Percentiles rank a stretch among this genome's conserved stretches.
phyloP scores from a whole-genome alignment of 2,888 invertebrate species.

The Phymatocera aterrima region DNA sequence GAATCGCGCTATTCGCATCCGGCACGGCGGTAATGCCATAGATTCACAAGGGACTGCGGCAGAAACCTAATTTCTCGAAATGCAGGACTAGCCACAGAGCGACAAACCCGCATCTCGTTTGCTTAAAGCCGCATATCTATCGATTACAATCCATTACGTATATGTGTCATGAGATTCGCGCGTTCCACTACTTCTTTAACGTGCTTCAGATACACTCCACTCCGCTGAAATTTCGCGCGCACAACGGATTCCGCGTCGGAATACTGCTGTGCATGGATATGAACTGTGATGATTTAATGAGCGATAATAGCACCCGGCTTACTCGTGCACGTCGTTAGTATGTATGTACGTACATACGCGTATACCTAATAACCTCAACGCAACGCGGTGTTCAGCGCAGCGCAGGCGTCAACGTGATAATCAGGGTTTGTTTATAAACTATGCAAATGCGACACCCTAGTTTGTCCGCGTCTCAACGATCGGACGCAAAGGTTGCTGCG shows the following conservation, averaged over 20 bases:
- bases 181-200: not conserved
- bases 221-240: no score
- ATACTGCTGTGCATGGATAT: no score
- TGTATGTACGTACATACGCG: not conserved
- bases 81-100: not conserved
- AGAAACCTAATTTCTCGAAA: not conserved
- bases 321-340: no score
- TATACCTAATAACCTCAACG: no score
- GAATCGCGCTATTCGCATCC: not conserved
- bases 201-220: not conserved
- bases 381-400: no score
- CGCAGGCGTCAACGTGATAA: not conserved
- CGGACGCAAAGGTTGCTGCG: not conserved
- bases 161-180: not conserved
- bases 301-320: no score
- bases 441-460: conserved; percentile 31
- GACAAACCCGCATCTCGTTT: not conserved
- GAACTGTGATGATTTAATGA: no score
- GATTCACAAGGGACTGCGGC: not conserved
- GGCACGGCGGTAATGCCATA: conserved; percentile 4
- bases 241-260: no score
- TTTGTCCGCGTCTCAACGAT: conserved; percentile 28
- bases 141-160: not conserved
- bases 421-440: conserved; percentile 30
- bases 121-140: not conserved